These are phyloP conservation scores for Periophthalmus modestus DNA, from an alignment of 2,113 vertebrate genomes.

Conservation along the genomic window DNA sequence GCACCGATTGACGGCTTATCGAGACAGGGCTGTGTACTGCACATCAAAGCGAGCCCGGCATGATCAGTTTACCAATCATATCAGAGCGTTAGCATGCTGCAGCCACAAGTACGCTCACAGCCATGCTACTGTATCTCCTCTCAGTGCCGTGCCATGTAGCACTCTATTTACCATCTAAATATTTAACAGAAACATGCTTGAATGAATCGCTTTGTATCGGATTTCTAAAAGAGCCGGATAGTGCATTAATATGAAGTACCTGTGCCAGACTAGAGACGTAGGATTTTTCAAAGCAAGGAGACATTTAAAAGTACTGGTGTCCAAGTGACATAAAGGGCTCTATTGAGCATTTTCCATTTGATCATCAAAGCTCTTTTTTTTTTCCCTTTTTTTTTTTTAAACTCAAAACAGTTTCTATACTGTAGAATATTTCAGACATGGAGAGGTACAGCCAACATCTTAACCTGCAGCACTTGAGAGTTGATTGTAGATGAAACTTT, in stretches of 20 bases:
- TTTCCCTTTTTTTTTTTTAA: neutral
- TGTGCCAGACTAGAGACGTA: neutral
- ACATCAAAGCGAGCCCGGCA: slow-evolving; percentile 31
- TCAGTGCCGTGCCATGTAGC: neutral
- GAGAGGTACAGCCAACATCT: too few relatives aligned
- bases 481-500: neutral
- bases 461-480: neutral
- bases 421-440: neutral
- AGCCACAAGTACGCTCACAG: neutral
- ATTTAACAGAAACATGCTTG: neutral
- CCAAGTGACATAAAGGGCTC: neutral
- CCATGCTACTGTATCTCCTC: neutral
- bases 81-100: slow-evolving; percentile 20
- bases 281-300: neutral
- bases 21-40: slow-evolving; percentile 30
- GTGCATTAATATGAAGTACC: neutral
- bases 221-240: neutral
- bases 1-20: slow-evolving; percentile 33
- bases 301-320: neutral
- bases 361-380: neutral
- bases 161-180: neutral
- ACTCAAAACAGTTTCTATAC: neutral
- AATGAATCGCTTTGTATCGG: neutral
- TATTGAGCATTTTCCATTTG: neutral
- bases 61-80: slow-evolving; percentile 30